phyloP scores from a whole-genome alignment of 1,140 invertebrate genomes.

The Drosophila sp. region DNA sequence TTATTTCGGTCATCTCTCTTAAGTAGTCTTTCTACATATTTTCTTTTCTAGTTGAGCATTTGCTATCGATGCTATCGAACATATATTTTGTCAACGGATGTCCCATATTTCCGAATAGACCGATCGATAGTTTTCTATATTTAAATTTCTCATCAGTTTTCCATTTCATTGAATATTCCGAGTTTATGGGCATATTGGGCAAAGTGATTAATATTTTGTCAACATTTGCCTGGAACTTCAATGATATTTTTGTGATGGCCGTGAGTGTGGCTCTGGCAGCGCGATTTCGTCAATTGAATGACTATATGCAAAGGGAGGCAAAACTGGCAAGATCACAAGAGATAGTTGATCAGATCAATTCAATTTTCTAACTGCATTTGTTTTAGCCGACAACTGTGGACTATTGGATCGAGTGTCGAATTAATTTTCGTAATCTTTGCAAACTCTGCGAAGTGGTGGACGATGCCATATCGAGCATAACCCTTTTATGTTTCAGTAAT shows the following conservation, averaged over 20 bases:
- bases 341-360: not conserved
- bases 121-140: slow-evolving; percentile 69
- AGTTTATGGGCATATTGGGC: slow-evolving; percentile 61
- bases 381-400: slow-evolving; percentile 70
- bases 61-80: slow-evolving; percentile 73
- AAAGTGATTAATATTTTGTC: slow-evolving; percentile 86
- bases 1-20: too few species aligned
- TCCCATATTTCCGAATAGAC: slow-evolving; percentile 52
- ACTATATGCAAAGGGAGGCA: slow-evolving; percentile 83
- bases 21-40: not conserved
- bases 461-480: slow-evolving; percentile 85
- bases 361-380: not conserved
- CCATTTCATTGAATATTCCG: slow-evolving; percentile 67
- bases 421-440: slow-evolving; percentile 85
- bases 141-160: slow-evolving; percentile 69
- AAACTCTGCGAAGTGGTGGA: slow-evolving; percentile 85
- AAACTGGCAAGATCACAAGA: slow-evolving; percentile 81
- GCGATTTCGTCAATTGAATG: slow-evolving; percentile 86
- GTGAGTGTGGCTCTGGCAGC: slow-evolving; percentile 85
- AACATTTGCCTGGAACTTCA: slow-evolving; percentile 88
- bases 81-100: slow-evolving; percentile 67
- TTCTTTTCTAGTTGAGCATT: slow-evolving; percentile 74
- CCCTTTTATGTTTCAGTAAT: slow-evolving; percentile 87
- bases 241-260: slow-evolving; percentile 87
- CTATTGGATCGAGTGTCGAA: slow-evolving; percentile 85